Percentiles rank a stretch among this genome's conserved stretches.
Evolutionary conservation across 2,113 vertebrate species (phyloP).

Genomic region (Neoarius graeffei): DNA sequence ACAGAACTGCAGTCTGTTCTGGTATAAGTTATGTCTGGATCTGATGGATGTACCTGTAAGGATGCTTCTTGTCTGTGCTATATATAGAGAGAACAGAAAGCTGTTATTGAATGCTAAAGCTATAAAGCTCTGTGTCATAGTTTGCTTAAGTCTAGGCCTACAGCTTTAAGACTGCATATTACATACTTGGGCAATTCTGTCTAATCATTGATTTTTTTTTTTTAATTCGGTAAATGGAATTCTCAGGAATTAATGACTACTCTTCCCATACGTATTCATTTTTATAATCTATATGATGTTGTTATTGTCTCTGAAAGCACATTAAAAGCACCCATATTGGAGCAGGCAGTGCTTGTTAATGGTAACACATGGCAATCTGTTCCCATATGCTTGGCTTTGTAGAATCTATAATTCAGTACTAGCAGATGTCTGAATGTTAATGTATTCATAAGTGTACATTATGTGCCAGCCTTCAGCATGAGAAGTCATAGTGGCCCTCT

Average conservation of each 20-base stretch:
- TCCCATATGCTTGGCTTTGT: slow-evolving; percentile 74
- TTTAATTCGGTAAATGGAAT: neutral
- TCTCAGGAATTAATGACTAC: slow-evolving; percentile 7
- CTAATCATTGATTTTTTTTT: neutral
- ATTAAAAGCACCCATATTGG: slow-evolving; percentile 61
- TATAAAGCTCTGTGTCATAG: slow-evolving; percentile 6
- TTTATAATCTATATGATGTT: slow-evolving; percentile 15
- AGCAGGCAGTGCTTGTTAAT: slow-evolving; percentile 70
- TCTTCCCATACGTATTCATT: neutral
- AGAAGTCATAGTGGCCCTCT: slow-evolving; percentile 8
- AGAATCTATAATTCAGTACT: slow-evolving; percentile 79
- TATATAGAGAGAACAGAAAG: neutral
- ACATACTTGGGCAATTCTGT: neutral
- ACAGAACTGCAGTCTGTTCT: neutral
- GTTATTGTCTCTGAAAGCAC: slow-evolving; percentile 37
- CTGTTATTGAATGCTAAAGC: slow-evolving; percentile 15
- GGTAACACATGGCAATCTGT: slow-evolving; percentile 69
- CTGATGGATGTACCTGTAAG: neutral
- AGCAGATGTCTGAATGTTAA: slow-evolving; percentile 76
- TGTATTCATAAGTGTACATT: slow-evolving; percentile 71
- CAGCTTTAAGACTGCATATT: neutral
- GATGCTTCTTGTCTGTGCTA: slow-evolving; percentile 7
- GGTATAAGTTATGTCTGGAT: neutral
- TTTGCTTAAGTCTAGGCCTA: slow-evolving; percentile 9
- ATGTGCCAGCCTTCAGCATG: slow-evolving; percentile 38